A percentile compares a stretch with the other conserved stretches of the same genome.
Evolutionary conservation across 2,888 invertebrate genomes (phyloP).

Genomic region (Sthenelais limicola): DNA sequence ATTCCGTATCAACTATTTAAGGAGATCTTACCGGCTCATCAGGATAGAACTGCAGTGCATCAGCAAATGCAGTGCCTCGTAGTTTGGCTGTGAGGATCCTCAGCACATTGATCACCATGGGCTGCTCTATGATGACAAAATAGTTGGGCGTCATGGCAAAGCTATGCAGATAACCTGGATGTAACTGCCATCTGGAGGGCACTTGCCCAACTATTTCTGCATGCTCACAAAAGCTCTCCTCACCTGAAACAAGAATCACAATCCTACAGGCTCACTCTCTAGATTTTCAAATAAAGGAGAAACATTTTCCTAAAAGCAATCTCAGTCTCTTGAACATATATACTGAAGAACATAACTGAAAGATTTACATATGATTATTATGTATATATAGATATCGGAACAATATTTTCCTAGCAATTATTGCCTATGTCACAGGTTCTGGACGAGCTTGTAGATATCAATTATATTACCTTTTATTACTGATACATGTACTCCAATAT

Average conservation of each 20-base stretch:
- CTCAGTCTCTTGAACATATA: too few relatives aligned
- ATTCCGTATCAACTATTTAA: neutral
- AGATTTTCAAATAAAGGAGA: too few relatives aligned
- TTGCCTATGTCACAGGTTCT: too few relatives aligned
- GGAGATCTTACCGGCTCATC: neutral
- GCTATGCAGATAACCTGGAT: constrained; percentile 17
- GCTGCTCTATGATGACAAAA: constrained; percentile 18
- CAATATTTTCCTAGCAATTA: too few relatives aligned
- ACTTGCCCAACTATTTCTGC: constrained; percentile 38
- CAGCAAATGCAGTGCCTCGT: constrained; percentile 2
- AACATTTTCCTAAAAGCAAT: too few relatives aligned
- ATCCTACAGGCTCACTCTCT: too few relatives aligned
- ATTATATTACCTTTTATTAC: too few relatives aligned
- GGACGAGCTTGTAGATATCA: too few relatives aligned
- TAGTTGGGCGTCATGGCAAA: constrained; percentile 21
- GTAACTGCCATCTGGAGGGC: constrained; percentile 38
- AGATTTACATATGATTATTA: too few relatives aligned
- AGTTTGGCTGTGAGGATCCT: neutral
- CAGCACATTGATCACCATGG: constrained; percentile 5
- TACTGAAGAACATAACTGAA: too few relatives aligned
- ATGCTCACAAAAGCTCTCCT: neutral
- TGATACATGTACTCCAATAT: too few relatives aligned
- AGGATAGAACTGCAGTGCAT: constrained; percentile 3
- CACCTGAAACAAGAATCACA: constrained; percentile 4
- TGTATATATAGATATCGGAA: too few relatives aligned